These are phyloP conservation scores for Enteromius paludinosus DNA, from an alignment of 2,797 vertebrate species.

Conservation along the genomic window DNA sequence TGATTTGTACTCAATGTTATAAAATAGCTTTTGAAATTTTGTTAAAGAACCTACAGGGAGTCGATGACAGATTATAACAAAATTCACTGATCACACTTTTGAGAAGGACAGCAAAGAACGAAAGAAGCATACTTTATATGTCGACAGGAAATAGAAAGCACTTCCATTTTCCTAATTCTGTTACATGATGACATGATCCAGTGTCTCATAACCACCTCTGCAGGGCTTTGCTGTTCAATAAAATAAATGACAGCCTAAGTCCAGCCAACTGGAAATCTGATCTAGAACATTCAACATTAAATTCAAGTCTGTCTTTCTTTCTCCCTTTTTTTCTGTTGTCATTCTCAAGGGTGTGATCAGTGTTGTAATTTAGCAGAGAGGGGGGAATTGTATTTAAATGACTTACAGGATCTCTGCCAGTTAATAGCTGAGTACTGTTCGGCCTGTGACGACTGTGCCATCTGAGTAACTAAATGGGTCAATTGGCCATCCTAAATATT, in stretches of 20 bases:
- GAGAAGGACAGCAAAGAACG: not conserved
- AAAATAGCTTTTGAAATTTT: not conserved
- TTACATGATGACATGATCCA: constrained; percentile 26
- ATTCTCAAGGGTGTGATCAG: constrained; percentile 7
- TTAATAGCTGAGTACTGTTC: constrained; percentile 24
- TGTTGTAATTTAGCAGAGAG: constrained; percentile 20
- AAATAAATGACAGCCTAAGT: constrained; percentile 31
- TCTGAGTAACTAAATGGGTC: constrained; percentile 28
- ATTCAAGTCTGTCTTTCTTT: not conserved
- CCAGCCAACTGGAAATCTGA: constrained; percentile 21
- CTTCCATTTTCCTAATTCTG: constrained; percentile 28
- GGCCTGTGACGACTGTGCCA: constrained; percentile 6
- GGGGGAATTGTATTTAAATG: constrained; percentile 25
- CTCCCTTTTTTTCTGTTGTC: not conserved
- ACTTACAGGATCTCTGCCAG: constrained; percentile 17
- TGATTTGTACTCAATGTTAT: not conserved
- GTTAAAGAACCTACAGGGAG: not conserved
- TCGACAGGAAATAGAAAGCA: constrained; percentile 8
- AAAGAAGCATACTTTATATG: not conserved
- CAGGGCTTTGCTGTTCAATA: constrained; percentile 19
- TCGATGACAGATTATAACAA: not conserved
- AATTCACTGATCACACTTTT: constrained; percentile 2
- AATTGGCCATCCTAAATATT: constrained; percentile 39
- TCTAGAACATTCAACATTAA: not conserved
- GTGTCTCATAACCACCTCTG: constrained; percentile 34